These are phyloP conservation scores for Typhlomys cinereus DNA, from an alignment of 2,113 vertebrate species.

Conservation along the genomic window DNA sequence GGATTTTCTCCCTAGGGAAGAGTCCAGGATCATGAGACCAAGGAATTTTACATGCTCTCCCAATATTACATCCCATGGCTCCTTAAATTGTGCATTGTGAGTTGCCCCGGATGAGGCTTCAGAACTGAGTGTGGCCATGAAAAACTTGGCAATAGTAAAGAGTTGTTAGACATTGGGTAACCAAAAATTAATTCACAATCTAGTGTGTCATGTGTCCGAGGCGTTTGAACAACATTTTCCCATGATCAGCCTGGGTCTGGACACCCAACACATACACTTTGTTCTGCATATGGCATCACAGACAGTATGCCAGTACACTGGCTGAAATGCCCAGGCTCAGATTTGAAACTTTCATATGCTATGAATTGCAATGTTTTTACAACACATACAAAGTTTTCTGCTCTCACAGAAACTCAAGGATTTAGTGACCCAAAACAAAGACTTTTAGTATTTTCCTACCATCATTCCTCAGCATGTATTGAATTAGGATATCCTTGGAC, in stretches of 20 bases:
- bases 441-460: background rate
- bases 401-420: background rate
- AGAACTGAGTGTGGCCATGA: no score
- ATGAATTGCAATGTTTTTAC: background rate
- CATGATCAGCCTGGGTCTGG: background rate
- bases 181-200: no score
- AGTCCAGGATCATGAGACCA: background rate
- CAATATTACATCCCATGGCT: background rate
- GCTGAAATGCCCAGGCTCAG: no score
- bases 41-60: background rate
- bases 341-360: background rate
- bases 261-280: fast-evolving
- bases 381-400: background rate
- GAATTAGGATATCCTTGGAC: background rate
- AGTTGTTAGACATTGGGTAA: background rate
- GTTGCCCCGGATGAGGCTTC: background rate
- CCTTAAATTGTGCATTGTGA: background rate
- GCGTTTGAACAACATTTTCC: background rate
- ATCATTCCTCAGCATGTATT: background rate
- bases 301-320: background rate
- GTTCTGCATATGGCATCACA: background rate
- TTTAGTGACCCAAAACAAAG: background rate
- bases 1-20: background rate
- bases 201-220: background rate
- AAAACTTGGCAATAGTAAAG: background rate